Conservation (phyloP, 1,140 invertebrate species). For the Pissodes strobi region DNA sequence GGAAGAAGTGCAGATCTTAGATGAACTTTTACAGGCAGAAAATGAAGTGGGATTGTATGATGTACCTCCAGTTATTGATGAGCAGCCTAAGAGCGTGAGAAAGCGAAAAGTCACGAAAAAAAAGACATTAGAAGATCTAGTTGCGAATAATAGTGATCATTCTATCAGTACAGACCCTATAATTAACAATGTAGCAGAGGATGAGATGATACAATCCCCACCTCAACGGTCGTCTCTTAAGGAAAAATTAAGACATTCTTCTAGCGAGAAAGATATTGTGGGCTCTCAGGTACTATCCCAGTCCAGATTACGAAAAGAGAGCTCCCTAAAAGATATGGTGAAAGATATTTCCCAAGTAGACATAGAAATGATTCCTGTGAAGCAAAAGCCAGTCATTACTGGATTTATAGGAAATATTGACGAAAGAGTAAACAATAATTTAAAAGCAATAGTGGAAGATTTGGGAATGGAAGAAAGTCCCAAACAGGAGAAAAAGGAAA, state of each 20-base stretch:
- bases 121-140: conserved; percentile 32
- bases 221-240: too few species aligned
- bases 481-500: conserved; percentile 37
- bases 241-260: conserved; percentile 35
- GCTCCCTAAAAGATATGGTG: conserved; percentile 44
- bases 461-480: conserved; percentile 59
- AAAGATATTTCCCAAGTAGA: conserved; percentile 52
- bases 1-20: conserved; percentile 50
- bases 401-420: conserved; percentile 58
- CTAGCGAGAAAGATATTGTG: conserved; percentile 37
- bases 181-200: not conserved
- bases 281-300: conserved; percentile 9
- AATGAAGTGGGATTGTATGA: conserved; percentile 32
- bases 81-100: conserved; percentile 33
- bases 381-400: conserved; percentile 61
- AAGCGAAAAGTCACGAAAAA: conserved; percentile 47
- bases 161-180: not conserved
- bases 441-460: conserved; percentile 62
- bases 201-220: conserved; percentile 4
- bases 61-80: conserved; percentile 14
- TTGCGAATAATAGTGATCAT: conserved; percentile 20
- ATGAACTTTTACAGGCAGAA: conserved; percentile 36
- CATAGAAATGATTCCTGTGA: conserved; percentile 52
- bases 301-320: conserved; percentile 38
- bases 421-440: conserved; percentile 49